Base-by-base conservation (phyloP, 2,888 invertebrate genomes). In the Apodemia mormo region DNA sequence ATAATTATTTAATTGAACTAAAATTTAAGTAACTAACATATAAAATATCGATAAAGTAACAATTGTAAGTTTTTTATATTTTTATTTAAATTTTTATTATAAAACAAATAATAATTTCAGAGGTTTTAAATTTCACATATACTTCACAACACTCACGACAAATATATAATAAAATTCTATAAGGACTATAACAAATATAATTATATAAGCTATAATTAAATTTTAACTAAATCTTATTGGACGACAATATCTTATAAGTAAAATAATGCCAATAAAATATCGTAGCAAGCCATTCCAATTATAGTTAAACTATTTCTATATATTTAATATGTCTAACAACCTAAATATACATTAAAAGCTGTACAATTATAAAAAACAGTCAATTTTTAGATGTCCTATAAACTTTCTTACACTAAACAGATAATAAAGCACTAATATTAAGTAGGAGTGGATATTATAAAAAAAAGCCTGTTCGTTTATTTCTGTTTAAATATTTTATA, bases 341-440 rank as follows among this genome's bases (percentile, higher is more conserved):
- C 61, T 61, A 61, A 61, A 61, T 61, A 30, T 61, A 61, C 61
- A 61, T 61, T 61, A 61, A 61, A 61, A 61, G 61, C 61, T 61
- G 33, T 61, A 61, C 61, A 61, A 61, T 61, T 61, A 61, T 61
- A 61, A 61, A 49, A 61, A 61, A 61, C 61, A 61, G 61, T 61
- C 61, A 61, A 61, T 58, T 61, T 58, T 61, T 61, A 61, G 61
- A 61, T 14, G 61, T 30, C 14, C 61, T 61, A 29, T 56, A 29
- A 29, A 56, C 12, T 12, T 45, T 5, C 49, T 49, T 49, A 49
- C 6, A 49, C 49, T n/a, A 6, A 49, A n/a, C 49, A 49, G 49
- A 49, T n/a, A 49, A 49, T 14, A n/a, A 49, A 49, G 49, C 49
- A 49, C n/a, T 3, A 45, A 10, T 45, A 45, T 45, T 45, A 49